Evolutionary conservation across 2,113 vertebrate species (phyloP), one percentile per base, ranked within the genome.

Genomic region (Oceanodroma tethys): DNA sequence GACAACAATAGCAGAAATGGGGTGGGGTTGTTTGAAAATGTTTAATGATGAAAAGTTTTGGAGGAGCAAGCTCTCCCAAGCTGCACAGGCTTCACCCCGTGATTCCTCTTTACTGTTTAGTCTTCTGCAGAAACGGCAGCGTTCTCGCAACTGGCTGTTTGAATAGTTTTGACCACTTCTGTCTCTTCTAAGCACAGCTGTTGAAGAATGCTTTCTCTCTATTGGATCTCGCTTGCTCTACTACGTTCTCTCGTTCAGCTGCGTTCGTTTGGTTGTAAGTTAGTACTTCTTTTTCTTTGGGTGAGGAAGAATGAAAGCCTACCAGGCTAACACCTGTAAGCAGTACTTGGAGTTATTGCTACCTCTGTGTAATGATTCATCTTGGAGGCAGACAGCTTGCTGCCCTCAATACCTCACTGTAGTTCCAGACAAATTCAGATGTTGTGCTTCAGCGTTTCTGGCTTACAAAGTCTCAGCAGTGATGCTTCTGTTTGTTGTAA

Each of bases 1-100:
- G 90, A 93, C 92, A 96, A 92, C 87, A 95, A 95, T 84, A 86
- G 88, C 95, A 95, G 91, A 55, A 8, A 0, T 4, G 76, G 93
- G 95, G 96, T 96, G 96, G 93, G 73, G 93, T 91, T n/a, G 80
- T 48, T 93, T 79, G 81, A 79, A 68, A 84, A 63, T 30, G 93
- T 67, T 88, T 60, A 47, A 18, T 13, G 75, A 36, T 88, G 75
- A 80, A 25, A 90, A 91, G 76, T 89, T 89, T 62, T 85, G 78
- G 81, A 92, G 79, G 78, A 85, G 38, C n/a, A 0, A 53, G 75
- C 85, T 85, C 40, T 94, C 63, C 73, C 80, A 34, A 32, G 91
- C 91, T 65, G 45, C 34, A 0, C 52, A 11, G 65, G 55, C 86
- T 67, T 66, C 47, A 2, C 52, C 82, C 10, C 3, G 26, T 60